A percentile compares a stretch with the other conserved stretches of the same genome.
phyloP scores from a whole-genome alignment of 1,140 invertebrate species.

The Belonocnema kinseyi region DNA sequence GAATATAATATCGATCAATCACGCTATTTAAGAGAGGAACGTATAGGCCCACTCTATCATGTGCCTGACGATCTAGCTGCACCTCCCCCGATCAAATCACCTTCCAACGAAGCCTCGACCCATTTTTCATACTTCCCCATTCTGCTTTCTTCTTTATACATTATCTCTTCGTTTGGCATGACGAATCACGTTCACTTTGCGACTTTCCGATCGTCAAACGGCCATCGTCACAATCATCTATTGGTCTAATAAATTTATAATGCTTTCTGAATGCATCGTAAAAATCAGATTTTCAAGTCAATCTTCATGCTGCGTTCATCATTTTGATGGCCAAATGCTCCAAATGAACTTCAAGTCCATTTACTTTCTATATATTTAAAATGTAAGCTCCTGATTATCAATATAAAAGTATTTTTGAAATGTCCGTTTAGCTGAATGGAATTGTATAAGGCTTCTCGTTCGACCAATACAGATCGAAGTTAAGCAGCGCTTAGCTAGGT shows the following conservation, averaged over 20 bases:
- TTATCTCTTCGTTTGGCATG: conserved; percentile 26
- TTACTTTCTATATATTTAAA: not conserved
- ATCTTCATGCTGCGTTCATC: not conserved
- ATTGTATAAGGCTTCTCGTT: too few relatives aligned
- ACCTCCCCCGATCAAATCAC: conserved; percentile 44
- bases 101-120: conserved; percentile 54
- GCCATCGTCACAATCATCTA: conserved; percentile 23
- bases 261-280: conserved; percentile 11
- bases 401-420: not conserved
- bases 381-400: not conserved
- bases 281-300: conserved; percentile 26
- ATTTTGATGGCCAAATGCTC: conserved; percentile 3
- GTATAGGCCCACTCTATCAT: conserved; percentile 71
- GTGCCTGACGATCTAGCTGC: conserved; percentile 39
- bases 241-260: conserved; percentile 11
- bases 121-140: conserved; percentile 59
- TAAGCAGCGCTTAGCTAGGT: too few relatives aligned
- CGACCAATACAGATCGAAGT: too few relatives aligned
- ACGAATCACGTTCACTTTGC: conserved; percentile 39
- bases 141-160: not conserved
- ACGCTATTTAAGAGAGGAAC: conserved; percentile 71
- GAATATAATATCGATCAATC: conserved; percentile 76
- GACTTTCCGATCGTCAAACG: conserved; percentile 34
- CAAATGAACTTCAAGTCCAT: conserved; percentile 3
- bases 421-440: too few relatives aligned